Percentiles rank a stretch among this genome's conserved stretches.
These are phyloP conservation scores for Tylochromis polylepis DNA, from an alignment of 2,113 vertebrate genomes.

Conservation along the genomic window DNA sequence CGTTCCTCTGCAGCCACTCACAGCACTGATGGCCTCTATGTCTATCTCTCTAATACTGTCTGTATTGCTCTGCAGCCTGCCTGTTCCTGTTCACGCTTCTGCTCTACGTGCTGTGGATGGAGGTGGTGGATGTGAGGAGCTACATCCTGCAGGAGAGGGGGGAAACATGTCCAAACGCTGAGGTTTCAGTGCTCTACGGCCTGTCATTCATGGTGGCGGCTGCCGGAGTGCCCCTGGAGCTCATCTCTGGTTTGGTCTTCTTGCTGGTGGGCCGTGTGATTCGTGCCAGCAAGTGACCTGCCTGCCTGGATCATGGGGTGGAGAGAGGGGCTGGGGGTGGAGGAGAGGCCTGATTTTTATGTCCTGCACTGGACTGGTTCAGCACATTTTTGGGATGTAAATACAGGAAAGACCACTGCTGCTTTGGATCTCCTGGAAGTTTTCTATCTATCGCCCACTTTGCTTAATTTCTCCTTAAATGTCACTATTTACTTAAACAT, in stretches of 20 bases:
- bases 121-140: slow-evolving; percentile 78
- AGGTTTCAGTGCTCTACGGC: slow-evolving; percentile 75
- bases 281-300: slow-evolving; percentile 45
- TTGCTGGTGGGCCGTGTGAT: slow-evolving; percentile 73
- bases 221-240: slow-evolving; percentile 75
- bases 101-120: slow-evolving; percentile 86
- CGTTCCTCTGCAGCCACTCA: slow-evolving; percentile 13
- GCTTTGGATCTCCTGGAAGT: not conserved
- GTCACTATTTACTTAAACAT: not conserved
- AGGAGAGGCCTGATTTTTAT: slow-evolving; percentile 18
- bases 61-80: slow-evolving; percentile 61
- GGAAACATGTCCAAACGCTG: slow-evolving; percentile 52
- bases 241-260: slow-evolving; percentile 81
- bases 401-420: not conserved
- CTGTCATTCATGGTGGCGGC: slow-evolving; percentile 83
- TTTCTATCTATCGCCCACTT: not conserved
- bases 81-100: slow-evolving; percentile 76
- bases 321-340: not conserved
- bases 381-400: not conserved
- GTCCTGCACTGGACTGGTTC: not conserved
- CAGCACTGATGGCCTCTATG: not conserved
- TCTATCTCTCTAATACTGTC: not conserved
- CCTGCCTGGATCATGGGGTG: not conserved
- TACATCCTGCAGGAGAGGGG: slow-evolving; percentile 83
- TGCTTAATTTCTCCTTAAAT: not conserved